Evolutionary conservation across 2,113 vertebrate species (phyloP).

Genomic region (Capreolus pygargus): DNA sequence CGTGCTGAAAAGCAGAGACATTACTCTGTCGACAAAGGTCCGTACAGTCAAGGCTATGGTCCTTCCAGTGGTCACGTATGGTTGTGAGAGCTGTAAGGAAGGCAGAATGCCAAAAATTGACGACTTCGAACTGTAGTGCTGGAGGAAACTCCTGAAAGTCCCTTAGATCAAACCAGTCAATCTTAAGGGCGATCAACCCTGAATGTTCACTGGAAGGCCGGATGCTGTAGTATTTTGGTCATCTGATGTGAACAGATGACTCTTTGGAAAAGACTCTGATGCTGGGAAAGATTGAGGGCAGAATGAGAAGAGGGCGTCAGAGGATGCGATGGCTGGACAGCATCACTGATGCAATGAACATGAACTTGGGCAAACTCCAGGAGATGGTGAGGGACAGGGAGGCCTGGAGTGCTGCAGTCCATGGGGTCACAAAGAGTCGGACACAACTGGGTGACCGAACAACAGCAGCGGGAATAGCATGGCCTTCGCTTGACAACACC

Average conservation of each 20-base stretch:
- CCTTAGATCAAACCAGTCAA: background rate
- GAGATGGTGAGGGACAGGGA: background rate
- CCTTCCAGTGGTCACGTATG: background rate
- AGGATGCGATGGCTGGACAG: background rate
- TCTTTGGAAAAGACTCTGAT: background rate
- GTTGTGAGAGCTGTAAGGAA: background rate
- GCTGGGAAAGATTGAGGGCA: background rate
- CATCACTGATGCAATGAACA: background rate
- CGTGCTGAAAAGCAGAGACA: background rate
- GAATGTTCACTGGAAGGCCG: background rate
- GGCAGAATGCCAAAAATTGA: background rate
- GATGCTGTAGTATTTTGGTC: background rate
- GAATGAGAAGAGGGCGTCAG: accelerated
- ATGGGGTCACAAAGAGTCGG: accelerated
- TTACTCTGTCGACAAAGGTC: background rate
- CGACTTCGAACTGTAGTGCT: background rate
- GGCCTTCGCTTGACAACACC: background rate
- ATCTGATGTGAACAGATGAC: background rate
- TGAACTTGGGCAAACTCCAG: background rate
- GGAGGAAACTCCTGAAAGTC: background rate
- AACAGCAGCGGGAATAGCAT: background rate
- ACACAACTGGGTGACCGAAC: background rate
- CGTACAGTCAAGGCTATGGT: background rate
- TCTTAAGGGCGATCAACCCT: background rate
- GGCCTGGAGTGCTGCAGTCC: background rate